Base-by-base conservation (phyloP, 1,140 invertebrate genomes). In the Brachionus koreanus region DNA sequence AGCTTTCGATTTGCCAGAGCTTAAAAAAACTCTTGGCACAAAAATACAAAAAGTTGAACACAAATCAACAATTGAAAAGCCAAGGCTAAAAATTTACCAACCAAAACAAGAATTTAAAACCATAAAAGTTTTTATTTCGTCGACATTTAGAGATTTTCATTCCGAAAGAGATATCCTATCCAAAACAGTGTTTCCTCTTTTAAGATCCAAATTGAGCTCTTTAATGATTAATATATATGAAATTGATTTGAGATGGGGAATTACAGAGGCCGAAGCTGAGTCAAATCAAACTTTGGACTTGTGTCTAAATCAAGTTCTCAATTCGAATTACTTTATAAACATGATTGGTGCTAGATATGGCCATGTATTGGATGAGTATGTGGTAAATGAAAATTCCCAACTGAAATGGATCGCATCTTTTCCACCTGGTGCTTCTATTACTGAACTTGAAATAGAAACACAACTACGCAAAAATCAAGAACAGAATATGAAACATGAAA, bases 71-170 rank as follows among this genome's bases (percentile, higher is more conserved):
- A 75, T 57, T 16, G 49, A 43, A 37, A 52, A 19, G n/a, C 52
- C 49, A 19, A 67, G 19, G 10, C 19, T 83, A 7, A 61, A 43
- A 57, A 10, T 83, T 12, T 29, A 46, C 16, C 39, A 23, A 13
- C 63, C 46, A 19, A 42, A 69, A 65, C 23, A 23, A 39, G 35
- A 89, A 52, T 90, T 88, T 89, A 84, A 86, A 65, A 88, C 87
- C 12, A 85, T 86, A 0, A 85, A 87, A 37, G 88, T 90, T 7
- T 90, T 90, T 81, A 90, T 90, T n/a, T 90, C 89, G 0, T 90
- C 89, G 5, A 90, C 89, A 13, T 90, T 90, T 84, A 84, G 86
- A 12, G 89, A 90, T 84, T 89, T 90, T 88, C 89, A 90, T 84
- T 87, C 87, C 9, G 89, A 90, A 84, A 85, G 89, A 67, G 89